Evolutionary conservation across 2,113 vertebrate genomes (phyloP).

Genomic region (Toxotes jaculatrix): DNA sequence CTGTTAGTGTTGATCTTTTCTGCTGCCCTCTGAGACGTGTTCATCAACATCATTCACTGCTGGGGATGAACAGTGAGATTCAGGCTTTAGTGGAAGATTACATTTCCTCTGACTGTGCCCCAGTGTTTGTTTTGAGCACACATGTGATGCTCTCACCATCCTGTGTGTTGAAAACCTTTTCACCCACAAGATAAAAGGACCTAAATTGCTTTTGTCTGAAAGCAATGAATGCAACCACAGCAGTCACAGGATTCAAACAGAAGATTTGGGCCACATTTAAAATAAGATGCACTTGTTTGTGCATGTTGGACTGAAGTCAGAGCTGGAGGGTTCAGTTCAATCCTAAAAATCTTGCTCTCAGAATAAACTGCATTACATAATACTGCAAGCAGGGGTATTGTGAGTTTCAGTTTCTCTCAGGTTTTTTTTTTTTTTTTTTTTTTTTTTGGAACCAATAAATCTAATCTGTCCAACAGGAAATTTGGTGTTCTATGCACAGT

Average conservation of each 20-base stretch:
- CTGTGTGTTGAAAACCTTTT: constrained; percentile 36
- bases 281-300: constrained; percentile 17
- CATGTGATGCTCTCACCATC: constrained; percentile 20
- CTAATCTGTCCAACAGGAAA: constrained; percentile 5
- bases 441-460: constrained; percentile 8
- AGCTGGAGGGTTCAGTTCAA: constrained; percentile 11
- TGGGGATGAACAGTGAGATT: constrained; percentile 42
- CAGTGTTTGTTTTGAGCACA: constrained; percentile 38
- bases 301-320: not conserved
- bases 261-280: not conserved
- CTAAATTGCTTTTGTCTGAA: constrained; percentile 40
- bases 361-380: constrained; percentile 7
- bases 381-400: not conserved
- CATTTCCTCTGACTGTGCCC: constrained; percentile 36
- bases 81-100: constrained; percentile 47
- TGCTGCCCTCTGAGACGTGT: constrained; percentile 47
- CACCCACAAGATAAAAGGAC: not conserved
- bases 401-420: constrained; percentile 12
- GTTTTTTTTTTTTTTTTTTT: not conserved
- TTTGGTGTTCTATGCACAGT: not conserved
- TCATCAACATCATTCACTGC: constrained; percentile 58
- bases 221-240: not conserved
- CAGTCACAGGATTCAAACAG: not conserved
- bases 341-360: not conserved
- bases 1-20: constrained; percentile 54